A percentile compares a stretch with the other conserved stretches of the same genome.
Evolutionary conservation across 2,113 vertebrate genomes (phyloP).

Genomic region (Lamprologus speciosus): DNA sequence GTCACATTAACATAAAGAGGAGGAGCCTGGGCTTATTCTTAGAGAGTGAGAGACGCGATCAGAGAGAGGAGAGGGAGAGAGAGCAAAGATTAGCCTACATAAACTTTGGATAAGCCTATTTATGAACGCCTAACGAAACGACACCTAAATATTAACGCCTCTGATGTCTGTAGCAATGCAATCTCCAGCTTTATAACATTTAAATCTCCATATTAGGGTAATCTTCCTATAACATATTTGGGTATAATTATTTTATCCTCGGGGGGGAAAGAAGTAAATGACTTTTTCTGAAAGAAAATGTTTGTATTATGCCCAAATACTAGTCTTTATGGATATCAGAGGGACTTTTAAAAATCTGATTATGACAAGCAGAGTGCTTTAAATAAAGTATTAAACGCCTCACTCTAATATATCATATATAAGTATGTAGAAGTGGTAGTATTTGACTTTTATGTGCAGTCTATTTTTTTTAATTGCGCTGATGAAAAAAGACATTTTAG

Average conservation of each 20-base stretch:
- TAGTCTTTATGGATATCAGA: background rate
- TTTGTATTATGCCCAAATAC: background rate
- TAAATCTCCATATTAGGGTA: slow-evolving; percentile 11
- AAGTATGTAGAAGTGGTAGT: background rate
- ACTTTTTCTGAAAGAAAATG: background rate
- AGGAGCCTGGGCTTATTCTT: slow-evolving; percentile 57
- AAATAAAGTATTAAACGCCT: background rate
- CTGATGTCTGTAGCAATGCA: slow-evolving; percentile 17
- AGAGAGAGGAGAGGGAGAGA: slow-evolving; percentile 11
- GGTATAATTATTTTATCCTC: slow-evolving; percentile 1
- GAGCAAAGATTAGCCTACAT: slow-evolving; percentile 48
- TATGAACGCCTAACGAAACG: slow-evolving; percentile 42
- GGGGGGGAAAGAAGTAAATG: background rate
- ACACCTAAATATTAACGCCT: slow-evolving; percentile 31
- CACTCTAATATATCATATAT: background rate
- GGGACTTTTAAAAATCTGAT: background rate
- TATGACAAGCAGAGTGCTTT: background rate
- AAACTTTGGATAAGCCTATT: slow-evolving; percentile 63
- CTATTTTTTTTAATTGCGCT: background rate
- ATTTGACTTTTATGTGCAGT: background rate
- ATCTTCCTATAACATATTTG: background rate
- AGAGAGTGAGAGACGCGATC: slow-evolving; percentile 39
- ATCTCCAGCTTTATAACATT: background rate
- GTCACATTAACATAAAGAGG: slow-evolving; percentile 68
- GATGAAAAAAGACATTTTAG: background rate